A percentile compares a stretch with the other conserved stretches of the same genome.
Conservation (phyloP, 2,888 invertebrate species). For the Trichogramma dendrolimi region DNA sequence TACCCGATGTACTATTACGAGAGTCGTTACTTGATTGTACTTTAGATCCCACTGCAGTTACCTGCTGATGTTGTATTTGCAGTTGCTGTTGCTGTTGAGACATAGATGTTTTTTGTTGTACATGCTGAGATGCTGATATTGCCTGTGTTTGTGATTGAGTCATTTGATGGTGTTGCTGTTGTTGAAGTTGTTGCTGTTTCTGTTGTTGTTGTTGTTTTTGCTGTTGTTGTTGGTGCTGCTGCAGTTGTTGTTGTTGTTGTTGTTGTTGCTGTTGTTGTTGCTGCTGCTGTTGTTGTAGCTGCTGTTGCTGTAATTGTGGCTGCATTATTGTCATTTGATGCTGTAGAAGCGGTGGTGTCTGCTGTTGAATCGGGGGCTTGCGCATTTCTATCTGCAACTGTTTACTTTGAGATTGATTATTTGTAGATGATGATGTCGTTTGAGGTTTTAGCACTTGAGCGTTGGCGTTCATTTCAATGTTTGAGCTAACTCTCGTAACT, state of each 20-base stretch:
- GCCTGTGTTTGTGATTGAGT: background rate
- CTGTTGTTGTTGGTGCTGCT: conserved; percentile 42
- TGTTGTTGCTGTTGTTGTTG: conserved; percentile 31
- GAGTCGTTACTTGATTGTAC: background rate
- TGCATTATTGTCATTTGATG: conserved; percentile 29
- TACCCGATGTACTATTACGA: conserved; percentile 7
- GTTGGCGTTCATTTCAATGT: conserved; percentile 17
- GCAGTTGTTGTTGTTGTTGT: conserved; percentile 30
- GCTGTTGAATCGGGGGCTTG: conserved; percentile 31
- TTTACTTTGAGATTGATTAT: conserved; percentile 14
- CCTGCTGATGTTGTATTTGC: conserved; percentile 36
- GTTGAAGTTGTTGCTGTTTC: background rate
- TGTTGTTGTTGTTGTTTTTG: conserved; percentile 18
- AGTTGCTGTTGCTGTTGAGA: conserved; percentile 12
- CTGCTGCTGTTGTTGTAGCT: conserved; percentile 22
- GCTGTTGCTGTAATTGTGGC: conserved; percentile 31
- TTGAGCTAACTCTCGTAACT: conserved; percentile 22
- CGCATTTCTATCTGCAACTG: conserved; percentile 8
- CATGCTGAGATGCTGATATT: background rate
- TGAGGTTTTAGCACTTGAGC: conserved; percentile 15
- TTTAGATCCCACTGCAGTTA: background rate
- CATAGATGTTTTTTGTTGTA: background rate
- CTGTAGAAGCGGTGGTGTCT: conserved; percentile 25
- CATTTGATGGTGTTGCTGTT: background rate
- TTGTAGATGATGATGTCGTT: conserved; percentile 25